Conservation (phyloP, 2,797 vertebrate genomes). For the Brotula barbata region DNA sequence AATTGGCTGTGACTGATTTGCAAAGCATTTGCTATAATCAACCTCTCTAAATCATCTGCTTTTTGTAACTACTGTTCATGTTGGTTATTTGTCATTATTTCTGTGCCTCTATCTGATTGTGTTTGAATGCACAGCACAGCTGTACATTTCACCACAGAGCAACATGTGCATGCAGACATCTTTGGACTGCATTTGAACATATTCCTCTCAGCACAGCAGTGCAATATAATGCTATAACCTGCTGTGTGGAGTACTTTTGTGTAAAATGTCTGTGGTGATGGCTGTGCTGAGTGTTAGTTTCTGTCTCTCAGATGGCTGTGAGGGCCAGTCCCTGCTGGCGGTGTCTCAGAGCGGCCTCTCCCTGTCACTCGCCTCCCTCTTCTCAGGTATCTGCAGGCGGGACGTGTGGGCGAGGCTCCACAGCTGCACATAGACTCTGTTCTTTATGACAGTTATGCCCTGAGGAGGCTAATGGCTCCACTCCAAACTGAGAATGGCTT, state of each 20-base stretch:
- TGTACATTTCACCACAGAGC: no score
- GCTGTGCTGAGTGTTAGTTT: conserved; percentile 79
- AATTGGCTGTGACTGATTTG: not conserved
- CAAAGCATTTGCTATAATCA: no score
- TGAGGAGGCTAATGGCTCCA: conserved; percentile 42
- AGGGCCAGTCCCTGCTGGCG: conserved; percentile 91
- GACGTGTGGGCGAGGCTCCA: conserved; percentile 31
- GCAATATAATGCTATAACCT: conserved; percentile 6
- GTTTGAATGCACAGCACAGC: not conserved
- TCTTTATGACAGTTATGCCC: conserved; percentile 9
- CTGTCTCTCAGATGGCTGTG: conserved; percentile 92
- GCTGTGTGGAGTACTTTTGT: conserved; percentile 11
- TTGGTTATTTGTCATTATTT: no score
- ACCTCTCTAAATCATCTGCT: no score
- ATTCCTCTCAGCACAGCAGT: not conserved
- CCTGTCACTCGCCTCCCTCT: conserved; percentile 91
- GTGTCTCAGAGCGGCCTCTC: conserved; percentile 90
- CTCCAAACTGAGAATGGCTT: conserved; percentile 56
- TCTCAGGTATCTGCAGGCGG: conserved; percentile 86
- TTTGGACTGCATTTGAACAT: conserved; percentile 6
- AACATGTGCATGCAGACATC: not conserved
- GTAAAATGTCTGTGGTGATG: conserved; percentile 53
- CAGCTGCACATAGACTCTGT: conserved; percentile 12
- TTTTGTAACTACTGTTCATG: conserved; percentile 7
- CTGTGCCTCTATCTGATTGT: conserved; percentile 12